A percentile compares a stretch with the other conserved stretches of the same genome.
Conservation (phyloP, 2,888 invertebrate genomes). For the Drosophila kanekoi region DNA sequence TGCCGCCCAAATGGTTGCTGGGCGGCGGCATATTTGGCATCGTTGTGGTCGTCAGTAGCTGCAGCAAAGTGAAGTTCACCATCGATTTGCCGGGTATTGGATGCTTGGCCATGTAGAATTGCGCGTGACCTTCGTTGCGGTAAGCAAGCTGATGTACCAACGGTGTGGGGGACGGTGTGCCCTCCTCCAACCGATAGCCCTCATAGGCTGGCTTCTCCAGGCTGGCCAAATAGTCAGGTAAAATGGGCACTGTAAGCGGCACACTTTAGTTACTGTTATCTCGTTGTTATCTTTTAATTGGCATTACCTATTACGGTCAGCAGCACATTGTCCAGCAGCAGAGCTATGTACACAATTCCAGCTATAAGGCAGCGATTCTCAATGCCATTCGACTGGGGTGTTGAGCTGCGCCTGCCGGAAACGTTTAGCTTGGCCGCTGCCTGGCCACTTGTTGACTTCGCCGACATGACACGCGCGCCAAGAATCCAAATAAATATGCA, state of each 20-base stretch:
- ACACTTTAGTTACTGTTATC: not conserved
- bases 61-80: constrained; percentile 82
- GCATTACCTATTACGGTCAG: constrained; percentile 94
- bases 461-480: constrained; percentile 48
- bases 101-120: constrained; percentile 83
- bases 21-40: constrained; percentile 35
- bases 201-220: constrained; percentile 84
- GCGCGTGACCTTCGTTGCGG: constrained; percentile 65
- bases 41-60: constrained; percentile 49
- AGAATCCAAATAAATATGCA: constrained; percentile 31
- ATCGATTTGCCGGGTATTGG: constrained; percentile 84
- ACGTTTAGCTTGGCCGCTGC: constrained; percentile 54
- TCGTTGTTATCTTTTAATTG: constrained; percentile 22
- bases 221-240: constrained; percentile 90
- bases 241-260: constrained; percentile 89
- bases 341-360: constrained; percentile 89
- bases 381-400: constrained; percentile 52
- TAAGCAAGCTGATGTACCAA: constrained; percentile 77
- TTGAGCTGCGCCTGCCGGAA: constrained; percentile 47
- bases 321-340: constrained; percentile 94
- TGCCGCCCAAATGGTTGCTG: constrained; percentile 49
- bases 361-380: constrained; percentile 84
- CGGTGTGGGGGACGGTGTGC: constrained; percentile 16
- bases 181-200: constrained; percentile 27
- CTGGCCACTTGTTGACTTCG: constrained; percentile 45